Conservation (phyloP, 1,140 invertebrate species). For the Thalassaphorura encarpata region DNA sequence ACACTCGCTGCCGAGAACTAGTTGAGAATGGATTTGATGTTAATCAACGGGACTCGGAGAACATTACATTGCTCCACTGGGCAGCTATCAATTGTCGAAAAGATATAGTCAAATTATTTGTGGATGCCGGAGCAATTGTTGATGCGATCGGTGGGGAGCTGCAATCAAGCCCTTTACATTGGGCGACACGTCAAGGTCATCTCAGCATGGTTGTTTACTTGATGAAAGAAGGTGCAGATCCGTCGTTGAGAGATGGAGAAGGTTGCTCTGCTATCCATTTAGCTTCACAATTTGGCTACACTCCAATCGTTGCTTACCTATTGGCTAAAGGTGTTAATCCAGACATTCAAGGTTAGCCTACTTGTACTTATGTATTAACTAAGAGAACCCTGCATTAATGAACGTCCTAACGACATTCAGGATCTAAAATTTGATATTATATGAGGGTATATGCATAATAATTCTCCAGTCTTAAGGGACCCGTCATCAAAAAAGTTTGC, state of each 20-base stretch:
- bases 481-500: too few species aligned
- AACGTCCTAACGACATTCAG: too few species aligned
- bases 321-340: constrained; percentile 88
- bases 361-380: too few species aligned
- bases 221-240: constrained; percentile 88
- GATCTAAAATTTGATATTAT: too few species aligned
- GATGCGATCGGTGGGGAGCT: constrained; percentile 93
- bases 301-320: constrained; percentile 91
- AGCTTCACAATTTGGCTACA: constrained; percentile 94
- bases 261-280: constrained; percentile 93
- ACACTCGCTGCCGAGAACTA: constrained; percentile 69
- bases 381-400: too few species aligned
- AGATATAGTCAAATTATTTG: constrained; percentile 81
- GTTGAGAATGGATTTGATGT: constrained; percentile 82
- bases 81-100: constrained; percentile 94
- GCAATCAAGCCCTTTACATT: constrained; percentile 90
- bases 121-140: constrained; percentile 75
- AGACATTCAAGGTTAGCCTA: constrained; percentile 69
- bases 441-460: too few species aligned
- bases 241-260: constrained; percentile 70
- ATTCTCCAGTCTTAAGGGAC: too few species aligned
- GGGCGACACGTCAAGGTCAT: constrained; percentile 85
- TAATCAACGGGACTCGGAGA: constrained; percentile 77
- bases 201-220: constrained; percentile 80
- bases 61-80: constrained; percentile 97